Evolutionary conservation across 1,140 invertebrate genomes (phyloP), one percentile per base, ranked within the genome.

Genomic region (Melipona quadrifasciata): DNA sequence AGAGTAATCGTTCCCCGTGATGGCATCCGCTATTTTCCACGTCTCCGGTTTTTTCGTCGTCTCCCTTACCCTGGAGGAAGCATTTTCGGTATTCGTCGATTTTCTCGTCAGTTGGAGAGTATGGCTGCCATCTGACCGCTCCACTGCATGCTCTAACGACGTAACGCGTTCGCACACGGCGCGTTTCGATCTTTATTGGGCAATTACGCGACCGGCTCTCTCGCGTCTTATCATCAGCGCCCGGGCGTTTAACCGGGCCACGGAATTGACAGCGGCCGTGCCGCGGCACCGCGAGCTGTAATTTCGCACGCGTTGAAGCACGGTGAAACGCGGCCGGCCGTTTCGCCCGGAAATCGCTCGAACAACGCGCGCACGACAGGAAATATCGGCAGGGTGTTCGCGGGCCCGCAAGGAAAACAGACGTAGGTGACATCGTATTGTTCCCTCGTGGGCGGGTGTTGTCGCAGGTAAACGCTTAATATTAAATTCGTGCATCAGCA

Each of bases 401-500:
- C 21, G 47, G 31, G 31, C 24, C 55, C 34, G 39, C 31, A n/a
- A 58, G 39, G 68, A 64, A 87, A 78, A 61, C 74, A 31, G 64
- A 27, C 21, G 24, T 61, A 70, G 21, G 47, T 19, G 55, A 51
- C 55, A 27, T 31, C 55, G 77, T 78, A 80, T 89, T 89, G 74
- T 85, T 84, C 73, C 51, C 27, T 14, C 57, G 67, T 74, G 5
- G 4, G 12, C n/a, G 12, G 12, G 24, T 78, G 86, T 84, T 90
- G 90, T 90, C 73, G 55, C 55, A 76, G 68, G 53, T 76, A 82
- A 86, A 86, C 67, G 77, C 78, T 86, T 86, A 58, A 87, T 80
- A 89, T 87, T 87, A 89, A 55, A 71, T 71, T 77, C 58, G 58
- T 83, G 74, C 39, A 47, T 47, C 6, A 47, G 39, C 6, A 47